A percentile compares a stretch with the other conserved stretches of the same genome.
These are phyloP conservation scores for Patella pellucida DNA, from an alignment of 2,888 invertebrate species.

Conservation along the genomic window DNA sequence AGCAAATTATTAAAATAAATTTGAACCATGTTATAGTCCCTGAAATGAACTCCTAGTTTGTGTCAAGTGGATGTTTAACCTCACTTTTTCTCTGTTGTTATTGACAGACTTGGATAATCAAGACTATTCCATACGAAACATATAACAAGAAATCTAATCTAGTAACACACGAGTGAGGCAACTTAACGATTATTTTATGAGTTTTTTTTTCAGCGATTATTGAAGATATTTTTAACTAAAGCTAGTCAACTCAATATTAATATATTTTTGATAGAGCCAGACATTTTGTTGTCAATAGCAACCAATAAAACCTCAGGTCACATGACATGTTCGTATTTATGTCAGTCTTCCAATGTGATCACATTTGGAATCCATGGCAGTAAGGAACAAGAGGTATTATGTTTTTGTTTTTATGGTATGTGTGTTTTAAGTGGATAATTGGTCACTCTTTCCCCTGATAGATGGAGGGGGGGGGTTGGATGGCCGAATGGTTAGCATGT, in stretches of 20 bases:
- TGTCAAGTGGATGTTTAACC: no score
- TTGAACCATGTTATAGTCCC: no score
- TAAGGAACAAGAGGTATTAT: constrained; percentile 37
- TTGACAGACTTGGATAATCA: no score
- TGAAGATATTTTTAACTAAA: constrained; percentile 33
- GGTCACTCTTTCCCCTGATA: background rate
- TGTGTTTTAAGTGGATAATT: background rate
- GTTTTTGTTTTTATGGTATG: background rate
- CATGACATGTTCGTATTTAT: constrained; percentile 33
- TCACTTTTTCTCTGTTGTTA: no score
- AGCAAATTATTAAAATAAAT: no score
- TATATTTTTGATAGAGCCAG: constrained; percentile 55
- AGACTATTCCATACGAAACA: no score
- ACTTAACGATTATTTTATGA: no score
- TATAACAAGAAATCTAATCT: no score
- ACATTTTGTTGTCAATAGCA: constrained; percentile 41
- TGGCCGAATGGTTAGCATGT: no score
- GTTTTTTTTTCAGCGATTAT: constrained; percentile 31
- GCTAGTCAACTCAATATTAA: constrained; percentile 37
- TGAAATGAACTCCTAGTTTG: no score
- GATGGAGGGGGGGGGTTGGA: no score
- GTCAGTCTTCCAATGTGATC: constrained; percentile 33
- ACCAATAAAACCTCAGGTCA: constrained; percentile 24
- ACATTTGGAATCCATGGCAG: constrained; percentile 46
- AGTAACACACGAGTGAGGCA: no score